Base-by-base conservation (phyloP, 2,797 vertebrate species). In the Onychomys torridus region DNA sequence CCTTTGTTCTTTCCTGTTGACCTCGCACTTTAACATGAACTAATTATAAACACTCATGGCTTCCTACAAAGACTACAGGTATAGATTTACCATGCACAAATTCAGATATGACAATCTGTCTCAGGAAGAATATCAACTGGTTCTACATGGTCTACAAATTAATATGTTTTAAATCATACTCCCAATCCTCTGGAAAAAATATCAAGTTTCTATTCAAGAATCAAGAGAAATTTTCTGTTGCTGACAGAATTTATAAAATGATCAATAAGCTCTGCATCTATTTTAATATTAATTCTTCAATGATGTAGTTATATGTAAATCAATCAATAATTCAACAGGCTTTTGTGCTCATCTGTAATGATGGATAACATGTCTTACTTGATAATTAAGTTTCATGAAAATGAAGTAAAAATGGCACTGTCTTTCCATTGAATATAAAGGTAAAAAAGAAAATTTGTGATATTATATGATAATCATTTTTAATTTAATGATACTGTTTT, bases 391-490 rank as follows among this genome's bases (percentile, higher is more conserved):
- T 75, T 52, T 75, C 27, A 40, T 8, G 13, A 43, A 27, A 95
- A 91, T 71, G 16, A 79, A 61, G 1, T 1, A 32, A 37, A 82
- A 8, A 27, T 0, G 23, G 0, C 8, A 43, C 6, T 67, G 0
- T 92, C 25, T 67, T 84, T 46, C 17, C 9, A 27, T 8, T 79
- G 7, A 11, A 75, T 4, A 13, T 16, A 32, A 93, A 8, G 0
- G 29, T 65, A 32, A 69, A 75, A 79, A 79, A 43, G 46, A 71
- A 81, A 78, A 71, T 21, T 11, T 49, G 23, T 89, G 52, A n/a
- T n/a, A 34, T 52, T 96, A 1, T 71, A n/a, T 27, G 77, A 67
- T 90, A 78, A 81, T 65, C 9, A 73, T 84, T 79, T 85, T 81
- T n/a, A 67, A 11, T 82, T 59, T 23, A 40, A 90, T 75, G 14